phyloP scores from a whole-genome alignment of 2,888 invertebrate species.

The Strigamia crassipes region DNA sequence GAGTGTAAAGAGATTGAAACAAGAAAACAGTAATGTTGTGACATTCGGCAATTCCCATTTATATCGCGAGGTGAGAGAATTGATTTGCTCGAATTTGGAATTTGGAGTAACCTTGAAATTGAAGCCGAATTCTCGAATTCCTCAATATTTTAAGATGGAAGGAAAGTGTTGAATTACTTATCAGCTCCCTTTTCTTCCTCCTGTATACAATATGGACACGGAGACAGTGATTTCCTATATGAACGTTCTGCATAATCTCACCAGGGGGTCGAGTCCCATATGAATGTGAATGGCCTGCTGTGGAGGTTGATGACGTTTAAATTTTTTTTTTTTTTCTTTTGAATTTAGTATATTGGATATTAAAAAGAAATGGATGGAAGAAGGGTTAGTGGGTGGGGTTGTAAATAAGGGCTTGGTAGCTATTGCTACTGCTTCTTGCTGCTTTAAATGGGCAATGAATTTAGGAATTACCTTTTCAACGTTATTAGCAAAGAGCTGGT shows the following conservation, averaged over 20 bases:
- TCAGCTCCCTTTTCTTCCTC: not conserved
- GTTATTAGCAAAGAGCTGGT: not conserved
- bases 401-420: not conserved
- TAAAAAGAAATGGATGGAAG: no score
- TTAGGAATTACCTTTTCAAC: not conserved
- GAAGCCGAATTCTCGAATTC: not conserved
- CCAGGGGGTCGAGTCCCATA: not conserved
- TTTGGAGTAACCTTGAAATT: not conserved
- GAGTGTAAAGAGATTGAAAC: constrained; percentile 10
- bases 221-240: not conserved
- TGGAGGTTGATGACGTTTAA: not conserved
- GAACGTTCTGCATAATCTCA: not conserved
- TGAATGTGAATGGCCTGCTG: constrained; percentile 3
- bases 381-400: not conserved
- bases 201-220: not conserved
- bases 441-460: not conserved
- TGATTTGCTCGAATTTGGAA: not conserved
- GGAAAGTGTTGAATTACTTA: not conserved
- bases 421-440: no score
- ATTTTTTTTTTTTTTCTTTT: not conserved
- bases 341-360: no score
- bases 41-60: not conserved
- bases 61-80: not conserved
- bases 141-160: not conserved
- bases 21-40: constrained; percentile 3